phyloP scores from a whole-genome alignment of 2,888 invertebrate genomes.

The Drosophila anomalata region DNA sequence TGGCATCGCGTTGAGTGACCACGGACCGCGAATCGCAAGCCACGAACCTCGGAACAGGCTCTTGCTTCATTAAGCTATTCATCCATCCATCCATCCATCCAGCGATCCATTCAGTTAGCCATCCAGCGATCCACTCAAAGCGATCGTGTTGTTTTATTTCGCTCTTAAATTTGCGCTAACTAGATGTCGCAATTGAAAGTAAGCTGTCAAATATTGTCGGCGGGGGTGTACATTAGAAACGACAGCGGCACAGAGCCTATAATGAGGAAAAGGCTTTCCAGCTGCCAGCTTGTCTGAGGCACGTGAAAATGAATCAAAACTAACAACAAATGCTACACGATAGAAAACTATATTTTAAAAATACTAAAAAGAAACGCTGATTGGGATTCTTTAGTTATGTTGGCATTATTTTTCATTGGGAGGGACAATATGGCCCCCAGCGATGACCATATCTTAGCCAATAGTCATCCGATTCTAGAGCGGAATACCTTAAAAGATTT shows the following conservation, averaged over 20 bases:
- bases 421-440: too few relatives aligned
- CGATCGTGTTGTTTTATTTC: constrained; percentile 76
- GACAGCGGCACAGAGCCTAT: constrained; percentile 27
- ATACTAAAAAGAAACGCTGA: not conserved
- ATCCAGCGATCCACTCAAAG: constrained; percentile 33
- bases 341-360: not conserved
- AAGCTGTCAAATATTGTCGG: constrained; percentile 69
- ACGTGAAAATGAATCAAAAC: not conserved
- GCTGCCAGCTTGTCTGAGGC: not conserved
- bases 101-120: constrained; percentile 26
- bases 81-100: constrained; percentile 70
- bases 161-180: constrained; percentile 75
- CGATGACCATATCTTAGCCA: too few relatives aligned
- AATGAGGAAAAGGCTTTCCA: constrained; percentile 26
- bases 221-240: constrained; percentile 11
- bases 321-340: not conserved
- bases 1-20: constrained; percentile 64
- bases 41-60: constrained; percentile 39
- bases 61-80: constrained; percentile 77
- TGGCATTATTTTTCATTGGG: too few relatives aligned
- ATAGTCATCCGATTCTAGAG: too few relatives aligned
- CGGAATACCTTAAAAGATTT: too few relatives aligned
- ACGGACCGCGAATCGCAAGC: constrained; percentile 52
- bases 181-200: constrained; percentile 80
- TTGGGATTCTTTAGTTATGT: not conserved